Percentiles rank a stretch among this genome's conserved stretches.
phyloP scores from a whole-genome alignment of 2,113 vertebrate species.

The Oreocharis arfaki region DNA sequence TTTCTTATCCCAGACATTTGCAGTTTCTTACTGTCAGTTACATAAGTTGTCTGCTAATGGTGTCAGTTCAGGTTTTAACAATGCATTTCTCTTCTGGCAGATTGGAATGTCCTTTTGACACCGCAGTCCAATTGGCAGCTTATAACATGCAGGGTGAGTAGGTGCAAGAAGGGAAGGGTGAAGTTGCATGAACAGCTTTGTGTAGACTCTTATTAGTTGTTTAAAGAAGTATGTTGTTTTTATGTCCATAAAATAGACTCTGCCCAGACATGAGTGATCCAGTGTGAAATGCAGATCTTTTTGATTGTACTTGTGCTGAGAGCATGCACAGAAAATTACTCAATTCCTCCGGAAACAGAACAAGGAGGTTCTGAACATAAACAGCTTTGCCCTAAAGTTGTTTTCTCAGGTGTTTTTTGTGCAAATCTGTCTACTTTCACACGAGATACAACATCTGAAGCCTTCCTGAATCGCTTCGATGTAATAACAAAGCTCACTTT shows the following conservation, averaged over 20 bases:
- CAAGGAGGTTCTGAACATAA: not conserved
- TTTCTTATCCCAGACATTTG: not conserved
- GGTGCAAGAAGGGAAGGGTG: not conserved
- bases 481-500: not conserved
- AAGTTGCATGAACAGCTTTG: not conserved
- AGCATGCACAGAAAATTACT: not conserved
- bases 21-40: not conserved
- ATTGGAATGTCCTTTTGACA: constrained; percentile 93
- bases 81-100: constrained; percentile 65
- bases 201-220: not conserved
- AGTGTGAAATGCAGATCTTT: not conserved
- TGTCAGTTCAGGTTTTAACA: not conserved
- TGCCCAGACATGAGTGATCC: not conserved
- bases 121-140: constrained; percentile 87
- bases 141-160: constrained; percentile 91
- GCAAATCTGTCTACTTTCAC: not conserved
- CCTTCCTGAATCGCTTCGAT: not conserved
- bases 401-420: not conserved
- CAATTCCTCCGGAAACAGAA: not conserved
- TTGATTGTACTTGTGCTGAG: not conserved
- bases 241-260: not conserved
- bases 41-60: not conserved
- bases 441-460: fast-evolving
- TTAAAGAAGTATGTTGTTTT: not conserved
- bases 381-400: not conserved